Evolutionary conservation across 1,140 invertebrate species (phyloP), one percentile per base, ranked within the genome.

Genomic region (Maconellicoccus hirsutus): DNA sequence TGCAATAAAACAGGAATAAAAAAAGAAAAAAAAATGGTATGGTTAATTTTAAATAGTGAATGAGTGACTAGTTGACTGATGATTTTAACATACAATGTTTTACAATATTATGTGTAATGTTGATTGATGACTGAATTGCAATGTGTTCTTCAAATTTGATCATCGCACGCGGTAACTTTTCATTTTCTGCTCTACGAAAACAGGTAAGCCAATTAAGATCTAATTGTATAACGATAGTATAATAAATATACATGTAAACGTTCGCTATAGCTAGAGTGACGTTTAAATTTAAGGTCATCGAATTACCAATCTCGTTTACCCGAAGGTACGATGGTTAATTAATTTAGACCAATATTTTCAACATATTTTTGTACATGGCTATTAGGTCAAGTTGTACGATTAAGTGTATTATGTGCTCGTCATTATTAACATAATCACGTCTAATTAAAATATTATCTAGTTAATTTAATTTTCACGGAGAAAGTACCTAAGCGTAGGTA

Each of bases 41-140:
- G 61, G 25, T 66, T 25, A 23, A 26, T 25, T 66, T 66, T 26
- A 66, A 25, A 66, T 66, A 66, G 61, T 26, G 61, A 66, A 22
- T 23, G 61, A 66, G 61, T 66, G 61, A 66, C 61, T 66, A 66
- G 61, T 66, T 66, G 61, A 66, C 61, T 66, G 61, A 66, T 66
- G 61, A 66, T 66, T 66, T 66, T 66, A 66, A 66, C 61, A 52
- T 52, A 52, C 6, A 52, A 52, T 52, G 42, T 52, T 52, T 52
- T 6, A 33, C 29, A 52, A 52, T 52, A n/a, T n/a, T n/a, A 52
- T 52, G 42, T 52, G 42, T 52, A 52, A 52, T 52, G n/a, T 52
- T 52, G 42, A 19, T 52, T 8, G 42, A 52, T 19, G 42, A 52
- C 42, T 52, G 42, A 16, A 19, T 52, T 52, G 42, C 42, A 52